Evolutionary conservation across 2,113 vertebrate species (phyloP).

Genomic region (Pampusana beccarii): DNA sequence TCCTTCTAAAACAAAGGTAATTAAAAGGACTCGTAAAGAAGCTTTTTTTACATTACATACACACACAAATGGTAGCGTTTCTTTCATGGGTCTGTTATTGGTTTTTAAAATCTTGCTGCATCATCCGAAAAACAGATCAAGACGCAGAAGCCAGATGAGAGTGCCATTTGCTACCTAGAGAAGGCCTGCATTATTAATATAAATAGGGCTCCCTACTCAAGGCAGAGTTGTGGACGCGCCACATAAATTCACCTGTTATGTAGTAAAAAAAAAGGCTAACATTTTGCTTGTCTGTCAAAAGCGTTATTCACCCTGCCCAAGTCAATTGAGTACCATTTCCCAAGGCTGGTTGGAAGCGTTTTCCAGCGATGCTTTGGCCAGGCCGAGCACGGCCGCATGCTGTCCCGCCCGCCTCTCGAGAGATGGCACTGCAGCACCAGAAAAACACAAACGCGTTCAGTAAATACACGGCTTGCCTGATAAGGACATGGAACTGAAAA

Average conservation of each 20-base stretch:
- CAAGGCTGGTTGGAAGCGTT: not conserved
- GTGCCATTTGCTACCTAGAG: not conserved
- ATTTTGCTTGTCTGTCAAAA: not conserved
- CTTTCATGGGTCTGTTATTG: not conserved
- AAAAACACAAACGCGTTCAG: not conserved
- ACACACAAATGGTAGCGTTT: not conserved
- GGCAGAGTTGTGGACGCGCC: not conserved
- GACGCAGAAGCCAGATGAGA: not conserved
- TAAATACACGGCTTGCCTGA: not conserved
- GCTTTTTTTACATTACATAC: not conserved
- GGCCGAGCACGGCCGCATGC: not conserved
- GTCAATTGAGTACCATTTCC: not conserved
- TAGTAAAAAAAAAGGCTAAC: not conserved
- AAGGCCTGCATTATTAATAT: not conserved
- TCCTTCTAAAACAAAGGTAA: not conserved
- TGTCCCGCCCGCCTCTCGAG: not conserved
- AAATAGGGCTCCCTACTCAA: not conserved
- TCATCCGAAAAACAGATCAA: not conserved
- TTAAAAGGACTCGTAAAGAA: not conserved
- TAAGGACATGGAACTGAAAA: not conserved
- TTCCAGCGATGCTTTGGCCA: not conserved
- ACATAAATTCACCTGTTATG: not conserved
- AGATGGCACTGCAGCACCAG: constrained; percentile 52
- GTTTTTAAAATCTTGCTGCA: not conserved
- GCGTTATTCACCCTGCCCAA: not conserved